A percentile compares a stretch with the other conserved stretches of the same genome.
These are phyloP conservation scores for Tenthredo mesomela DNA, from an alignment of 2,888 invertebrate genomes.

Conservation along the genomic window DNA sequence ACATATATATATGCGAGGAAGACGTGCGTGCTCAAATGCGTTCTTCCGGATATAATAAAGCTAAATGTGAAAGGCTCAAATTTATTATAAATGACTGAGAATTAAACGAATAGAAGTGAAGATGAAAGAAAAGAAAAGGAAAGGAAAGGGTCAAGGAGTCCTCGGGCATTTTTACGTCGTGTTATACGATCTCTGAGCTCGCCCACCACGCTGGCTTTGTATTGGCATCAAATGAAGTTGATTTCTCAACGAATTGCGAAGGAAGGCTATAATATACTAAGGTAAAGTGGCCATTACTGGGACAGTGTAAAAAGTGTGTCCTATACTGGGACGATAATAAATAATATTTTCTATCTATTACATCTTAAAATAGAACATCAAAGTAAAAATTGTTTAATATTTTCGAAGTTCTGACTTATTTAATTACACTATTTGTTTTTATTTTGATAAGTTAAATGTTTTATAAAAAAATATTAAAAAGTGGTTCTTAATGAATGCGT, in stretches of 20 bases:
- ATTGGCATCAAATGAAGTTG: slow-evolving; percentile 1
- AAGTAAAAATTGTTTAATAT: no score
- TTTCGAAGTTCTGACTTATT: no score
- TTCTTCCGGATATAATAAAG: not conserved
- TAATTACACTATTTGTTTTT: no score
- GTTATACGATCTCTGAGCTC: not conserved
- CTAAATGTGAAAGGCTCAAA: not conserved
- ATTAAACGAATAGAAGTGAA: not conserved
- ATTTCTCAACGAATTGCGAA: slow-evolving; percentile 6
- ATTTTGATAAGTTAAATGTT: no score
- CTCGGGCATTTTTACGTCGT: not conserved
- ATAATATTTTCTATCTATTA: no score
- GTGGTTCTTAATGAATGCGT: no score
- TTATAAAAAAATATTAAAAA: no score
- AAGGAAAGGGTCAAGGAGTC: not conserved
- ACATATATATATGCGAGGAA: no score
- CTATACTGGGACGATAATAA: no score
- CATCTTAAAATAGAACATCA: no score
- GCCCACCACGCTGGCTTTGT: not conserved
- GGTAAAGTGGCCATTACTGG: no score
- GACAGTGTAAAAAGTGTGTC: no score
- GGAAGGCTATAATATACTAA: not conserved
- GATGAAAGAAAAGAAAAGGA: not conserved
- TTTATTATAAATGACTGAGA: not conserved
- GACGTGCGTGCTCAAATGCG: not conserved